These are phyloP conservation scores for Escarpia spicata DNA, from an alignment of 2,888 invertebrate genomes.

Conservation along the genomic window DNA sequence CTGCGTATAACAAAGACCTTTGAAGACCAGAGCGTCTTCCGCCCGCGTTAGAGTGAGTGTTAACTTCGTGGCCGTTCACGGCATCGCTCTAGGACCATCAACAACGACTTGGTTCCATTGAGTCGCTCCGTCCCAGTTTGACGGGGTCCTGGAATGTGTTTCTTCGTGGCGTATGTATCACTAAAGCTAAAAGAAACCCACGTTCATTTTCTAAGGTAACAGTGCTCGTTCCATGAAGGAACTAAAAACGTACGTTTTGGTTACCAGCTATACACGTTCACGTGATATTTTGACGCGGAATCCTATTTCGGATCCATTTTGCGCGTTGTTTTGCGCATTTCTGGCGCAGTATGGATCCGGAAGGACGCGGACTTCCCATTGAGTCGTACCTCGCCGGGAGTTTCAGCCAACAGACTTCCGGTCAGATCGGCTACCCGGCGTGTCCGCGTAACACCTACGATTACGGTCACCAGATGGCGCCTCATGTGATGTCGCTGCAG, in stretches of 20 bases:
- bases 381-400: not conserved
- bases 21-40: not conserved
- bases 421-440: not conserved
- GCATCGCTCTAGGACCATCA: not conserved
- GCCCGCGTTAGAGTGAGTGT: not conserved
- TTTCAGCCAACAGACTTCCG: not conserved
- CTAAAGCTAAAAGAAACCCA: not conserved
- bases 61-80: not conserved
- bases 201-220: not conserved
- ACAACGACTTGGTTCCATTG: not conserved
- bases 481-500: not conserved
- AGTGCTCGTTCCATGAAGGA: not conserved
- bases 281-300: not conserved
- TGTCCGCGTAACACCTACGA: not conserved
- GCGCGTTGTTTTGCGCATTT: no score
- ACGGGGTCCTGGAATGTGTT: not conserved
- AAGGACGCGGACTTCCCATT: not conserved
- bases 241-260: not conserved
- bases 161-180: not conserved
- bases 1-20: constrained; percentile 10
- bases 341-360: no score
- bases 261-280: not conserved
- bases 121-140: not conserved
- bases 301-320: not conserved
- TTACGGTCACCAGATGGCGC: constrained; percentile 10